Evolutionary conservation across 2,797 vertebrate species (phyloP).

Genomic region (Merluccius polli): DNA sequence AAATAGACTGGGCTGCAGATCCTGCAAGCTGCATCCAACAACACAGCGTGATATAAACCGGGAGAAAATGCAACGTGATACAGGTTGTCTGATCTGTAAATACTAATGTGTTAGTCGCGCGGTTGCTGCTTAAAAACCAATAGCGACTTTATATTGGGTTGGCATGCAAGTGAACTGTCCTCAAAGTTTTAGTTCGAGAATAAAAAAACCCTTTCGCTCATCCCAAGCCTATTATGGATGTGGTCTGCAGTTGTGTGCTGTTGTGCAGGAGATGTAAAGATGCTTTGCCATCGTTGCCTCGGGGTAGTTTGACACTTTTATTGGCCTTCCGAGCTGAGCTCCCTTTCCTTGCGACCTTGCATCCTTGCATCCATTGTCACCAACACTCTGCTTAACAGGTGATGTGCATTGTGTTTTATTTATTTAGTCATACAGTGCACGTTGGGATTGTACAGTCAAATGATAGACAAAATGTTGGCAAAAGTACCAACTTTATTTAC

Average conservation of each 20-base stretch:
- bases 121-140: conserved; percentile 18
- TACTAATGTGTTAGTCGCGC: conserved; percentile 11
- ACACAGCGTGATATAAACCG: conserved; percentile 62
- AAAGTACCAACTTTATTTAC: background rate
- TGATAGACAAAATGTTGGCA: background rate
- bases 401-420: background rate
- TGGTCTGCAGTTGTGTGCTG: conserved; percentile 16
- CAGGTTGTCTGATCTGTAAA: conserved; percentile 3
- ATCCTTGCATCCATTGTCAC: conserved; percentile 19
- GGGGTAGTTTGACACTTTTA: conserved; percentile 54
- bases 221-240: conserved; percentile 44
- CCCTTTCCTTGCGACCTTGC: conserved; percentile 53
- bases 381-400: background rate
- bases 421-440: background rate
- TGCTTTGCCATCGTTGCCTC: conserved; percentile 20
- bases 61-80: conserved; percentile 33
- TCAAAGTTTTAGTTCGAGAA: conserved; percentile 66
- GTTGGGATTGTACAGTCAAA: background rate
- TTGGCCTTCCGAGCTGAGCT: conserved; percentile 56
- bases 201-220: conserved; percentile 49
- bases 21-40: conserved; percentile 74
- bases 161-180: conserved; percentile 48
- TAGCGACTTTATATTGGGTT: conserved; percentile 35
- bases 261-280: background rate
- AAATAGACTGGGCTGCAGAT: conserved; percentile 74